Base-by-base conservation (phyloP, 2,113 vertebrate genomes). In the Ranitomeya imitator region DNA sequence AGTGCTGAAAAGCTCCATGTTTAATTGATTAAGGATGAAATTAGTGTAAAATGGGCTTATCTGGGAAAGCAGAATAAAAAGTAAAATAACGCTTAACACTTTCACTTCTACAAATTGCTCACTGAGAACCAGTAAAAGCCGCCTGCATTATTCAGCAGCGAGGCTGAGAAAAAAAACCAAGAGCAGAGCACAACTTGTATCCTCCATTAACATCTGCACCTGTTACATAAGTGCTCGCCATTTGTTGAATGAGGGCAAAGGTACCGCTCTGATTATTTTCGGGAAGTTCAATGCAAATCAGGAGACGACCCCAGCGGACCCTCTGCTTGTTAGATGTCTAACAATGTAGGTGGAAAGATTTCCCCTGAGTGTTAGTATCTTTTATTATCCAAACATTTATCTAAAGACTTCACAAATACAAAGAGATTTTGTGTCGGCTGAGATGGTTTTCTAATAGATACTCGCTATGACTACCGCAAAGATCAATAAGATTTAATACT, bases 21-120 rank as follows among this genome's bases (percentile, higher is more conserved):
- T 69, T 80, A 71, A 87, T 87, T 87, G 71, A 80, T 26, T 87
- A 67, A 31, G 65, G 82, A 71, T 55, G 31, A 71, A 71, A 71
- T 84, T 84, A 84, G 63, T 18, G 14, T 14, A 84, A 84, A 83
- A 67, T 16, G 15, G 31, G 37, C 61, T 4, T 3, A 13, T 63
- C 59, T 51, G 21, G 4, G 19, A 67, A 65, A 54, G 37, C 19
- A 67, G 63, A 67, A 23, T 7, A 14, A n/a, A 67, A 69, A 21
- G 23, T 13, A 54, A 19, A 83, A 69, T 67, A 12, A 23, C 61
- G 23, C 18, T 83, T 67, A 82, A 61, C 26, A 45, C 79, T 45
- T 82, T 82, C 31, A 63, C 7, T 60, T 60, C 26, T 26, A 26
- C 57, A 81, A 60, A 81, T 81, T 61, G 79, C 79, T 81, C 57